Evolutionary conservation across 2,797 vertebrate species (phyloP), one percentile per base, ranked within the genome.

Genomic region (Etheostoma nigrum): DNA sequence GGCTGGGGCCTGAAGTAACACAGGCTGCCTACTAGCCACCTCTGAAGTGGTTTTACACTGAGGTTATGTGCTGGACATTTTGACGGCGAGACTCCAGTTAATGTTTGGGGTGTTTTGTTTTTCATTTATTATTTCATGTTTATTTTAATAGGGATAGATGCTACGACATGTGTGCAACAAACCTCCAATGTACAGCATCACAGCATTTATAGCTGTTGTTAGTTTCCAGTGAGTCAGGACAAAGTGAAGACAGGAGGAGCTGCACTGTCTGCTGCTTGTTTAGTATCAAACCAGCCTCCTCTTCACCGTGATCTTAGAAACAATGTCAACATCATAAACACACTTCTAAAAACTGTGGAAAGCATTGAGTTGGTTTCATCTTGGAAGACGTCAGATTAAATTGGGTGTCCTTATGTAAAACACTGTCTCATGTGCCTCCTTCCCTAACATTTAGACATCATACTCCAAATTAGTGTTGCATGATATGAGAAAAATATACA

Each of bases 41-140:
- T 58, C 19, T 25, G 16, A 49, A 69, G 11, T 40, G 18, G 1
- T 15, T 49, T 51, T 70, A 49, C 5, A 2, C 0, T 15, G 44
- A n/a, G 45, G 6, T 60, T 71, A 19, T 25, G 12, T 52, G 18
- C 48, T 71, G 21, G 23, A 72, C 36, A 18, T 14, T 61, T 60
- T 55, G 33, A 61, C 9, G 1, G 21, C 42, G 33, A 44, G 18
- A 54, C 51, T 66, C 49, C 49, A 27, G 21, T 54, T 65, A 21
- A 62, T 10, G 18, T n/a, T 9, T 49, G 47, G 45, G 23, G n/a
- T 62, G 30, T 74, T 71, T 70, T 53, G 33, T 74, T 40, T 40
- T 36, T 36, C 36, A 36, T 36, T 40, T 40, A 3, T 40, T 10
- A 40, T 40, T 40, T 40, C 10, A 11, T 11, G 36, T 3, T 40